A percentile compares a stretch with the other conserved stretches of the same genome.
These are phyloP conservation scores for Xiphydria camelus DNA, from an alignment of 2,888 invertebrate genomes.

Conservation along the genomic window DNA sequence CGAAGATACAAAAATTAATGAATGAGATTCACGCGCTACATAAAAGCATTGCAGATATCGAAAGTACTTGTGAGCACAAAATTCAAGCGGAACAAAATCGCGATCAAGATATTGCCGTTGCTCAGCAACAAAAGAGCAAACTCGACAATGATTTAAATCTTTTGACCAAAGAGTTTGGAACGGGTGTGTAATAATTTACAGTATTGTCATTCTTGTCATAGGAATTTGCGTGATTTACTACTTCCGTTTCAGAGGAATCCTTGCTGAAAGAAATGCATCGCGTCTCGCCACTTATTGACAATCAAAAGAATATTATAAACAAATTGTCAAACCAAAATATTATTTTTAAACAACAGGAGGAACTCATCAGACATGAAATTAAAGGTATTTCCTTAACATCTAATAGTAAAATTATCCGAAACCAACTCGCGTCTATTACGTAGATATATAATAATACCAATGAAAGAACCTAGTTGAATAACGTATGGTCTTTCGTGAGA, in stretches of 20 bases:
- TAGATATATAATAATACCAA: no score
- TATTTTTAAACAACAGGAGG: slow-evolving; percentile 56
- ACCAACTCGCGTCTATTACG: no score
- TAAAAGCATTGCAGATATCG: no score
- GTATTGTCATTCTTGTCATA: neutral
- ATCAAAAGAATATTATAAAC: slow-evolving; percentile 24
- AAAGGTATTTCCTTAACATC: slow-evolving; percentile 26
- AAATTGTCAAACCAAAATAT: slow-evolving; percentile 20
- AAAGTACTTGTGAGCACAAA: slow-evolving; percentile 51
- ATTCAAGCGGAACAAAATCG: slow-evolving; percentile 60
- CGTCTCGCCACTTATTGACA: slow-evolving; percentile 29
- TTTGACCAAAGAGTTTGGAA: slow-evolving; percentile 59
- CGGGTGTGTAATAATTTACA: slow-evolving; percentile 54
- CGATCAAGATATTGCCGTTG: slow-evolving; percentile 60
- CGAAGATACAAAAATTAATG: no score
- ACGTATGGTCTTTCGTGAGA: no score
- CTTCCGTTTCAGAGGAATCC: slow-evolving; percentile 34
- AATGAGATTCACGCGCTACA: no score
- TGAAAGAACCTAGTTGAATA: no score
- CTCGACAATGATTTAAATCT: slow-evolving; percentile 59
- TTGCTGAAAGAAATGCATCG: slow-evolving; percentile 20
- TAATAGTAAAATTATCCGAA: no score
- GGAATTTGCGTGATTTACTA: neutral
- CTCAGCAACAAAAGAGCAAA: slow-evolving; percentile 61
- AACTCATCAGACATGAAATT: slow-evolving; percentile 55